Base-by-base conservation (phyloP, 2,888 invertebrate species). In the Caenorhabditis sp. region DNA sequence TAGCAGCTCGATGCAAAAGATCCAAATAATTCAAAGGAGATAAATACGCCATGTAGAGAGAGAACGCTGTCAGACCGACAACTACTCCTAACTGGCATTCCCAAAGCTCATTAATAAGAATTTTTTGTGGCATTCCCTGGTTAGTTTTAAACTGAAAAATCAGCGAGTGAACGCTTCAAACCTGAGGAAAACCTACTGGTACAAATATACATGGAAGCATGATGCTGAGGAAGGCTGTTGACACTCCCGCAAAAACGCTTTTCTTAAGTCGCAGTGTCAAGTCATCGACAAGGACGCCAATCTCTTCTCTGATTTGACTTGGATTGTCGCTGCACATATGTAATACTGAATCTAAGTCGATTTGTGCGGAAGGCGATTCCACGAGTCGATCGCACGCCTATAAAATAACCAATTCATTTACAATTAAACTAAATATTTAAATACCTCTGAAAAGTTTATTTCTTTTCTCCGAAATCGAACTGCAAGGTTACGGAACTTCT, bases 121-220 rank as follows among this genome's bases (percentile, higher is more conserved):
- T 82, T 35, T 82, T 79, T 67, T 89, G 87, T 5, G 87, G 82
- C 13, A 86, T 53, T 26, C 88, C 90, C 53, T 78, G 81, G 6
- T 76, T 77, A 1, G 90, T 89, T 84, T 86, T 87, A 65, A 77
- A 84, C 90, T 90, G 77, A 22, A 65, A 62, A 60, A 56, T 22
- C n/a, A n/a, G n/a, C n/a, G n/a, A n/a, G n/a, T n/a, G n/a, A n/a
- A n/a, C n/a, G n/a, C n/a, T n/a, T n/a, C n/a, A n/a, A n/a, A n/a
- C n/a, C n/a, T n/a, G n/a, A n/a, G n/a, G n/a, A n/a, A n/a, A 15
- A 18, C 71, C 67, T 90, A 96, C 96, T 94, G 95, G 95, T 37
- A 96, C 95, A 93, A 97, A 96, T 92, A 95, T 95, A 90, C 96
- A 95, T 0, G 97, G 97, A 76, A 97, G 94, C 91, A 96, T 95